Percentiles rank a stretch among this genome's conserved stretches.
Conservation (phyloP, 2,113 vertebrate species). For the Lamprologus speciosus region DNA sequence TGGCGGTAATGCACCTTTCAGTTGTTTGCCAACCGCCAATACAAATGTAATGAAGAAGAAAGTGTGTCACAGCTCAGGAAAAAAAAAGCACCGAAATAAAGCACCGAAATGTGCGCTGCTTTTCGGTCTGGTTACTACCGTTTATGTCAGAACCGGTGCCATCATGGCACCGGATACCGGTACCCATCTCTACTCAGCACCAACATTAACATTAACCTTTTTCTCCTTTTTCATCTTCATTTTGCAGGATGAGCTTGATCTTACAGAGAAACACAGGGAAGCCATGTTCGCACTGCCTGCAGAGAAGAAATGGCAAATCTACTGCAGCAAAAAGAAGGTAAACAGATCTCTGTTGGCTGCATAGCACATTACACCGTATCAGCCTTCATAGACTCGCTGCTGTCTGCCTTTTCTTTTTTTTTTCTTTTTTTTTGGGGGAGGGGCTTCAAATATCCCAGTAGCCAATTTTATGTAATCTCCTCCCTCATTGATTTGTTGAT, state of each 20-base stretch:
- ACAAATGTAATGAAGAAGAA: too few relatives aligned
- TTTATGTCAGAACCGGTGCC: too few relatives aligned
- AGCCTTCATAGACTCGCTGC: background rate
- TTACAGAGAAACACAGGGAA: conserved; percentile 95
- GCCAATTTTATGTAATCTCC: background rate
- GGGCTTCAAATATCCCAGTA: background rate
- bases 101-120: too few relatives aligned
- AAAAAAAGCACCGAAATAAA: too few relatives aligned
- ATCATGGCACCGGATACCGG: too few relatives aligned
- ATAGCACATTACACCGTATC: background rate
- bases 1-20: too few relatives aligned
- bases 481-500: conserved; percentile 1
- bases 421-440: background rate
- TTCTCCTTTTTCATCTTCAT: background rate
- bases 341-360: conserved; percentile 2
- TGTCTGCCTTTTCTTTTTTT: background rate
- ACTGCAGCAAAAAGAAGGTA: conserved; percentile 99
- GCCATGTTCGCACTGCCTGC: conserved; percentile 97
- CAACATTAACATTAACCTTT: background rate
- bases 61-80: too few relatives aligned
- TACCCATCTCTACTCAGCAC: too few relatives aligned
- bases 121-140: too few relatives aligned
- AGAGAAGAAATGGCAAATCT: conserved; percentile 80
- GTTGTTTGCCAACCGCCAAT: too few relatives aligned
- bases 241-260: conserved; percentile 91